phyloP scores from a whole-genome alignment of 2,797 vertebrate genomes.

The Falco rusticolus region DNA sequence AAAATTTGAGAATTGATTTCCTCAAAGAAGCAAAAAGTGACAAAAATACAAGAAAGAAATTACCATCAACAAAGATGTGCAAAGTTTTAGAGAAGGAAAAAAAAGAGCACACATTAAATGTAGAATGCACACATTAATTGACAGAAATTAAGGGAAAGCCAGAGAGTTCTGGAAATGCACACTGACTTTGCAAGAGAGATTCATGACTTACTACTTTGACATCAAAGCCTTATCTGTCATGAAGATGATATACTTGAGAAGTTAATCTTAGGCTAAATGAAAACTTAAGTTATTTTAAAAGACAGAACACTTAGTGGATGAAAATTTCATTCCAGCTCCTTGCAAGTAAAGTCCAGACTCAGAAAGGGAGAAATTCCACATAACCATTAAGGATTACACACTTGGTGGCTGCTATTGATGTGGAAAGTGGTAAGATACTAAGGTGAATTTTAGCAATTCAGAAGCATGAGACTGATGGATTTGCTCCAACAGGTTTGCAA shows the following conservation, averaged over 20 bases:
- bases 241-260: neutral
- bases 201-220: constrained; percentile 11
- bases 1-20: constrained; percentile 15
- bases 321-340: neutral
- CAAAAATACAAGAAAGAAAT: neutral
- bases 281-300: constrained; percentile 2
- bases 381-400: neutral
- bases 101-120: neutral
- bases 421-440: neutral
- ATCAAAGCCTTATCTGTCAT: constrained; percentile 9
- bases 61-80: neutral
- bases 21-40: constrained; percentile 1
- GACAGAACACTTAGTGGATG: neutral
- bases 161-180: neutral
- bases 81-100: neutral
- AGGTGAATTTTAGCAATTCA: neutral
- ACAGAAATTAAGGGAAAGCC: neutral
- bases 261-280: constrained; percentile 4
- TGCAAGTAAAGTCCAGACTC: neutral
- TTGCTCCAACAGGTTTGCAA: neutral
- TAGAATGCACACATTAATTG: neutral
- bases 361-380: neutral
- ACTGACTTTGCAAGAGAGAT: neutral
- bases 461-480: neutral
- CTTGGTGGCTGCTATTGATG: neutral